A percentile compares a stretch with the other conserved stretches of the same genome.
Evolutionary conservation across 1,140 invertebrate genomes (phyloP).

Genomic region (Diabrotica undecimpunctata): DNA sequence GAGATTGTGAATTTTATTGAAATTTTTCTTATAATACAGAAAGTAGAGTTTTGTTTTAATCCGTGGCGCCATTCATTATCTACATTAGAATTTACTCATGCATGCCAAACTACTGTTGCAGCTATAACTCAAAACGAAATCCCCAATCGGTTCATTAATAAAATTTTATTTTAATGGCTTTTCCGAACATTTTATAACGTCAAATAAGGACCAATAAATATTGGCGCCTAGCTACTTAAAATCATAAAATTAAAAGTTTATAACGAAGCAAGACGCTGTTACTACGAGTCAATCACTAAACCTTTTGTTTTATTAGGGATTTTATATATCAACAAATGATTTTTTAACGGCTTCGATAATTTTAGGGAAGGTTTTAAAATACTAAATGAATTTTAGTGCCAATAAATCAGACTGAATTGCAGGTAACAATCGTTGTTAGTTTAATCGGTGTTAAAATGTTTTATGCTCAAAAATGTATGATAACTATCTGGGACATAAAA

Average conservation of each 20-base stretch:
- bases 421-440: neutral
- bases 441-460: neutral
- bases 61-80: no score
- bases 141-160: no score
- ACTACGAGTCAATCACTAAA: neutral
- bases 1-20: no score
- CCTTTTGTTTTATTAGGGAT: neutral
- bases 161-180: neutral
- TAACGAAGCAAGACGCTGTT: conserved; percentile 2
- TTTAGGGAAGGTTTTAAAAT: neutral
- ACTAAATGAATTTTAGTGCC: neutral
- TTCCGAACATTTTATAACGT: neutral
- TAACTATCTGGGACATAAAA: no score
- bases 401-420: neutral
- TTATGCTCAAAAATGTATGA: no score
- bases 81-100: no score
- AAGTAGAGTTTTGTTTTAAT: no score
- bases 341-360: neutral
- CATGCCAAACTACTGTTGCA: no score
- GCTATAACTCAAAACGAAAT: no score
- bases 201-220: neutral
- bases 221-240: neutral
- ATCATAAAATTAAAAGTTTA: neutral
- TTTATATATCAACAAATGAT: neutral
- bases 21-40: no score